phyloP scores from a whole-genome alignment of 2,113 vertebrate species.

The Anolis carolinensis region DNA sequence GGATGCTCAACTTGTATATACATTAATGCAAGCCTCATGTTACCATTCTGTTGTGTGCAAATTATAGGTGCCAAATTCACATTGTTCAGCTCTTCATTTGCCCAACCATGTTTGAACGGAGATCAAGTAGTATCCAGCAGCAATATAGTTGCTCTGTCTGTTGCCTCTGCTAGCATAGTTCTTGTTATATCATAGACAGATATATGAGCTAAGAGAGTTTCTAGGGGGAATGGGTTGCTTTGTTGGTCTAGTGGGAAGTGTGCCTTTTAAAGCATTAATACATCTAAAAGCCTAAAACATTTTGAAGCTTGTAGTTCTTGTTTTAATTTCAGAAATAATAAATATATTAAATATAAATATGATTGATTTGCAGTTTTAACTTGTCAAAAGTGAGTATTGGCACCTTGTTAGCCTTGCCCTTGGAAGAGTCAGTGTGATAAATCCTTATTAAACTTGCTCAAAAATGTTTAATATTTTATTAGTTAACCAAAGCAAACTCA shows the following conservation, averaged over 20 bases:
- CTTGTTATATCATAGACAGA: constrained; percentile 50
- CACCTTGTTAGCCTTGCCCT: neutral
- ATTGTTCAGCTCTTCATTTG: neutral
- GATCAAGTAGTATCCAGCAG: too few species aligned
- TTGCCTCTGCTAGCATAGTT: neutral
- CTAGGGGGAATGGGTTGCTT: constrained; percentile 32
- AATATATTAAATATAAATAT: neutral
- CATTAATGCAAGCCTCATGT: neutral
- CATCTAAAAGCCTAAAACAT: constrained; percentile 2
- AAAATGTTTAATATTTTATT: neutral
- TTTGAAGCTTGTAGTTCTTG: neutral
- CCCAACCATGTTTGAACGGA: neutral
- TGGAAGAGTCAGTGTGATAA: constrained; percentile 10
- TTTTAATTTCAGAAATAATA: constrained; percentile 7
- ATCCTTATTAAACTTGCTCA: neutral
- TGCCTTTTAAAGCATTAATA: constrained; percentile 12
- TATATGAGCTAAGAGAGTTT: constrained; percentile 36
- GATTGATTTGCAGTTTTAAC: neutral
- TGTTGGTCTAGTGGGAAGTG: neutral
- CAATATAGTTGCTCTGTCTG: neutral
- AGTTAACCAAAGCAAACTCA: constrained; percentile 14
- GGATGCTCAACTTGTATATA: too few species aligned
- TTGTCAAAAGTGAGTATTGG: constrained; percentile 1
- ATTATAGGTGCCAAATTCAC: neutral
- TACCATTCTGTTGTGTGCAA: neutral